These are phyloP conservation scores for Chloroceryle amazona DNA, from an alignment of 2,797 vertebrate species.

Conservation along the genomic window DNA sequence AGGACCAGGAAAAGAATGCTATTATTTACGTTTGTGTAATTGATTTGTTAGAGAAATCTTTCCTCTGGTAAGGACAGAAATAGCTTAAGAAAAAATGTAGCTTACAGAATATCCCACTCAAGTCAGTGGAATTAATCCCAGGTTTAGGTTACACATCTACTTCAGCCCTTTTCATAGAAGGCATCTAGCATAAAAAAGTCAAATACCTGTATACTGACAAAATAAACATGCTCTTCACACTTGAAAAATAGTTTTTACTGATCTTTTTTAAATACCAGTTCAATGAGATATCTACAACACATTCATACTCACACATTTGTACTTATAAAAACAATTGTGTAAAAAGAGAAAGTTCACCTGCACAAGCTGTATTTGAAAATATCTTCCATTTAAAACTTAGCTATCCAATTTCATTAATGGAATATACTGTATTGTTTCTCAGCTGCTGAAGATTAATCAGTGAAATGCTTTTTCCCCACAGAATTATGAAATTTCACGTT, in stretches of 20 bases:
- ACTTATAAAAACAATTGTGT: neutral
- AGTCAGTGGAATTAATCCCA: neutral
- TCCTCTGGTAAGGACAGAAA: neutral
- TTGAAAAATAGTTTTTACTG: neutral
- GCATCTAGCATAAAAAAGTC: neutral
- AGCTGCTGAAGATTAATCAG: neutral
- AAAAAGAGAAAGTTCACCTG: neutral
- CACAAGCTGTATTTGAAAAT: neutral
- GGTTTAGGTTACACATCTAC: neutral
- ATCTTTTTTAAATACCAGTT: neutral
- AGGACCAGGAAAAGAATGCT: neutral
- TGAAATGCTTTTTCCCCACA: constrained; percentile 56
- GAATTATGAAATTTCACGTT: constrained; percentile 99
- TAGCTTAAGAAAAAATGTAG: neutral
- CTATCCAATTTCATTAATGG: neutral
- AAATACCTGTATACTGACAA: neutral
- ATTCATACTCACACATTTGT: neutral
- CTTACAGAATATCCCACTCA: neutral
- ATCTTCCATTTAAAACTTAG: neutral
- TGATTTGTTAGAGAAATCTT: neutral
- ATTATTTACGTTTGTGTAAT: neutral
- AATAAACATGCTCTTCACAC: neutral
- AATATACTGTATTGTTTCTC: neutral
- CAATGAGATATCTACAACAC: neutral
- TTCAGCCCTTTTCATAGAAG: neutral